A percentile compares a stretch with the other conserved stretches of the same genome.
Conservation (phyloP, 2,888 invertebrate species). For the Nemurella pictetii region DNA sequence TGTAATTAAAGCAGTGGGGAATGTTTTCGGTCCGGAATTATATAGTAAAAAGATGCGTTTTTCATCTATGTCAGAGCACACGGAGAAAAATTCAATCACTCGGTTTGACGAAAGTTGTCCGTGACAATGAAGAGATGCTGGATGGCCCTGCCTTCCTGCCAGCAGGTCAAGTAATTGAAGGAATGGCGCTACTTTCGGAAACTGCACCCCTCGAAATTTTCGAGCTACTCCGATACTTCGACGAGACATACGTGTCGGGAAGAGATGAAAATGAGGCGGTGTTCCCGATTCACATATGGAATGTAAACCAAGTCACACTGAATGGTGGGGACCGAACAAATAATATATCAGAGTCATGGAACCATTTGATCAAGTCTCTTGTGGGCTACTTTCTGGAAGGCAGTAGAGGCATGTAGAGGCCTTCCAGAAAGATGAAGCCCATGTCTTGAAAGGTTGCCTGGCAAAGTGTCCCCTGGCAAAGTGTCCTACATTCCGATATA, state of each 20-base stretch:
- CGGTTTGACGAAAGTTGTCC: background rate
- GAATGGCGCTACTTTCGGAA: background rate
- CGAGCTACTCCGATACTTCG: background rate
- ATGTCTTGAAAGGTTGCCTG: too few relatives aligned
- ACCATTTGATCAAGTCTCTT: background rate
- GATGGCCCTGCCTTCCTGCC: background rate
- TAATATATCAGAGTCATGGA: background rate
- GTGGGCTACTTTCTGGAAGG: background rate
- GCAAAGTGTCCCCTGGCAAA: too few relatives aligned
- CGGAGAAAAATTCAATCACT: background rate
- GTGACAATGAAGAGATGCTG: background rate
- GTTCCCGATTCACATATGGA: background rate
- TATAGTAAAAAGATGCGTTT: background rate
- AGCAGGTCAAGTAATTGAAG: background rate
- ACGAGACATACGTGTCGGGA: background rate
- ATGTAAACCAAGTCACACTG: background rate
- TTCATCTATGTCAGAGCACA: background rate
- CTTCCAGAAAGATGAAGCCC: too few relatives aligned
- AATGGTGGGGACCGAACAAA: background rate
- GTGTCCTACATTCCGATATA: too few relatives aligned
- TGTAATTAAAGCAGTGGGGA: background rate
- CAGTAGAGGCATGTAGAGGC: background rate
- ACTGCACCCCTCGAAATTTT: background rate
- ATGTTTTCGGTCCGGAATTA: background rate
- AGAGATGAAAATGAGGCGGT: background rate